Base-by-base conservation (phyloP, 2,888 invertebrate species). In the Seira ritae region DNA sequence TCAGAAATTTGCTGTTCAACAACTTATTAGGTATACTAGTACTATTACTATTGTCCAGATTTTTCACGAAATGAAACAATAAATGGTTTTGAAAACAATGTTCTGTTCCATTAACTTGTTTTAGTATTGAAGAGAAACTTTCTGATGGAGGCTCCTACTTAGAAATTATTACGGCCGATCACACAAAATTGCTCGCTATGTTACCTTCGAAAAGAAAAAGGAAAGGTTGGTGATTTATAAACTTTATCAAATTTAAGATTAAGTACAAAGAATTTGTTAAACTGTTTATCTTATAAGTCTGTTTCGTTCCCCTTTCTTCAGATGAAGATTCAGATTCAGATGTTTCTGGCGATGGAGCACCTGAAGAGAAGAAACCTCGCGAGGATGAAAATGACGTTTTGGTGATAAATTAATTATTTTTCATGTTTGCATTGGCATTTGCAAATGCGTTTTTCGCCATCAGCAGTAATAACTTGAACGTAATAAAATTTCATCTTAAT, bases 1-100 rank as follows among this genome's bases (percentile, higher is more conserved):
- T 2, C 94, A 95, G 88, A 96, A 96, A 90, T 93, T 96, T 90
- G 94, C 95, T 0, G 93, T 94, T n/a, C 96, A 96, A 90, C 94
- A 94, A 90, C 90, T 95, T 73, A 93, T 95, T 83, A 93, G 92
- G 92, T 92, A 89, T 90, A 89, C 89, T 70, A 46, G 15, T 15
- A 66, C 55, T n/a, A n/a, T n/a, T n/a, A n/a, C n/a, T n/a, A n/a
- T n/a, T n/a, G 60, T 60, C n/a, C n/a, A 4, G 60, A 60, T 17
- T 60, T 19, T 17, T 60, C 12, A 6, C 46, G 46, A 46, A 46
- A 42, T 42, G 6, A 42, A 42, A 50, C 15, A n/a, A 50, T 50
- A 12, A 50, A n/a, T 19, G 42, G 42, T 37, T n/a, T 60, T 12
- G 17, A 1, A 4, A 31, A n/a, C 1, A 20, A 12, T 22, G 12